These are phyloP conservation scores for Danionella cerebrum DNA, from an alignment of 2,113 vertebrate genomes.

Conservation along the genomic window DNA sequence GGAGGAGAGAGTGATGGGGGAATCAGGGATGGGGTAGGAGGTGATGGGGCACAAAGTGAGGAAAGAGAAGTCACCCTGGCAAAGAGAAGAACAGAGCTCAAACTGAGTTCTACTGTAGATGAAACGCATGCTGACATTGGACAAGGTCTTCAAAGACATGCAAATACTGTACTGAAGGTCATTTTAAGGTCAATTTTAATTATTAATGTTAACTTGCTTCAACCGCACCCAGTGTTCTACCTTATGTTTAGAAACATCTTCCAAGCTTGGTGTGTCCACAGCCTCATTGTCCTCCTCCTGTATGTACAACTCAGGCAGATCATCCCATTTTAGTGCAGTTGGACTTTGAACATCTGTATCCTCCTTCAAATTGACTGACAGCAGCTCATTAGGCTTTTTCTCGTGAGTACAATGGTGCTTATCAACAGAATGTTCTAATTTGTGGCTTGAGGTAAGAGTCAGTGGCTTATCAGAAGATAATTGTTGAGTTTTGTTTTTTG, in stretches of 20 bases:
- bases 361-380: not conserved
- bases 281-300: conserved; percentile 68
- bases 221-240: conserved; percentile 66
- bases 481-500: conserved; percentile 35
- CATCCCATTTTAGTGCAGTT: conserved; percentile 40
- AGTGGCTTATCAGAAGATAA: conserved; percentile 32
- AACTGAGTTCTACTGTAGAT: not conserved
- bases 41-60: conserved; percentile 40
- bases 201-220: not conserved
- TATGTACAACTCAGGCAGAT: conserved; percentile 71
- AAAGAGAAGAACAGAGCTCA: conserved; percentile 49
- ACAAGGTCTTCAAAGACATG: too few species aligned
- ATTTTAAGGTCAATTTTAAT: too few species aligned
- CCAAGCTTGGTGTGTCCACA: conserved; percentile 8
- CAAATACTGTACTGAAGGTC: not conserved
- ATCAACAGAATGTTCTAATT: not conserved
- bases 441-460: not conserved
- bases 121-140: too few species aligned
- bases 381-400: not conserved
- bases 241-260: conserved; percentile 54
- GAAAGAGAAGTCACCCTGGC: conserved; percentile 44
- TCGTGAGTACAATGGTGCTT: not conserved
- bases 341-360: not conserved
- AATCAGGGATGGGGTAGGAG: conserved; percentile 40
- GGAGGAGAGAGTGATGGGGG: too few species aligned